phyloP scores from a whole-genome alignment of 2,888 invertebrate genomes.

The Drosophila flavopinicola region DNA sequence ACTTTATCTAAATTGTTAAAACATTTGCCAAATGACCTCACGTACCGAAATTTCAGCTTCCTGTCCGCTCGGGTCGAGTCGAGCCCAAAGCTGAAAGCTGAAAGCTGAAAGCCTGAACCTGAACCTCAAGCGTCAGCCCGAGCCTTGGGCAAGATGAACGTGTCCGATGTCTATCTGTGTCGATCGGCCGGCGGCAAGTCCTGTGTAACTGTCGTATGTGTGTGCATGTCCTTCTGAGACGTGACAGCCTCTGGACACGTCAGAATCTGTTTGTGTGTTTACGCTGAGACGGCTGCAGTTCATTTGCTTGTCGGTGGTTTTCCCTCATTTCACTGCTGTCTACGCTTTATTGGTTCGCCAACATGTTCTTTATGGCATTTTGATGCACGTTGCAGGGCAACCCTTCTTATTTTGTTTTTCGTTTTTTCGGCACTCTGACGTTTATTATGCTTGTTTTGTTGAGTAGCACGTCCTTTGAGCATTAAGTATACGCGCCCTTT shows the following conservation, averaged over 20 bases:
- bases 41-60: conserved; percentile 62
- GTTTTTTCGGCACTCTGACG: conserved; percentile 42
- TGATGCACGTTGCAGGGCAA: conserved; percentile 68
- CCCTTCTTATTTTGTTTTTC: conserved; percentile 51
- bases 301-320: conserved; percentile 46
- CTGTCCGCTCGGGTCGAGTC: conserved; percentile 19
- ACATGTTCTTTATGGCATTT: conserved; percentile 71
- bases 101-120: not conserved
- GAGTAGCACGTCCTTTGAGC: conserved; percentile 60
- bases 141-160: conserved; percentile 10
- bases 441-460: conserved; percentile 74
- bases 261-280: conserved; percentile 24
- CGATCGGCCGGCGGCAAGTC: conserved; percentile 51
- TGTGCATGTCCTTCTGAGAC: conserved; percentile 40
- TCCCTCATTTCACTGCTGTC: conserved; percentile 36
- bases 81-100: not conserved
- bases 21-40: conserved; percentile 82
- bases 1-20: conserved; percentile 83
- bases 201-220: conserved; percentile 11
- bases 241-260: conserved; percentile 42
- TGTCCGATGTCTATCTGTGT: conserved; percentile 50
- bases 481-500: conserved; percentile 61
- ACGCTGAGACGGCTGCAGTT: conserved; percentile 40
- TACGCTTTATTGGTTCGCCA: conserved; percentile 69
- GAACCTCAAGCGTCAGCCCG: not conserved